phyloP scores from a whole-genome alignment of 2,113 vertebrate genomes.

The Rhineura floridana region DNA sequence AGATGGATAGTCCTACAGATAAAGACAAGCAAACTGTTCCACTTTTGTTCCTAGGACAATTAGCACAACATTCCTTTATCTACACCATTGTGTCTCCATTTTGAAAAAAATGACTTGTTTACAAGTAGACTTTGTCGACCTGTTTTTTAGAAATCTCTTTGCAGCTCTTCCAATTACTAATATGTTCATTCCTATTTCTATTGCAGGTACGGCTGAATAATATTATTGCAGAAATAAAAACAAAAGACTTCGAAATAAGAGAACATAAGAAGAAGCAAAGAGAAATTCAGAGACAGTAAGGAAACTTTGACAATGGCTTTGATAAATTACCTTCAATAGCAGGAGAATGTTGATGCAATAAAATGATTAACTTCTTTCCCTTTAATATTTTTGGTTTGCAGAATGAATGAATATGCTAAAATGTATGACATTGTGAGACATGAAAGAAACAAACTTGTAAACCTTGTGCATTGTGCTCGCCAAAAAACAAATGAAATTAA shows the following conservation, averaged over 20 bases:
- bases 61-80: background rate
- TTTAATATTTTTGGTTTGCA: constrained; percentile 64
- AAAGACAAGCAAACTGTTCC: no score
- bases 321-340: constrained; percentile 7
- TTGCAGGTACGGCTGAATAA: constrained; percentile 83
- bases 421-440: constrained; percentile 77
- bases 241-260: constrained; percentile 82
- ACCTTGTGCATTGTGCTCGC: constrained; percentile 79
- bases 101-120: background rate
- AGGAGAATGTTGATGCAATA: background rate
- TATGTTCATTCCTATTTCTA: constrained; percentile 44
- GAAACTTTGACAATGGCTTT: constrained; percentile 5
- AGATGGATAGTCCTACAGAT: no score
- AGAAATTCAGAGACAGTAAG: constrained; percentile 85
- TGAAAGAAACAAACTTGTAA: constrained; percentile 87
- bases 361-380: constrained; percentile 35
- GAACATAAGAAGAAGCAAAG: constrained; percentile 80
- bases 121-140: background rate
- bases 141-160: background rate
- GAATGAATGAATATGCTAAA: constrained; percentile 78
- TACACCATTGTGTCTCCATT: background rate
- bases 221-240: constrained; percentile 80
- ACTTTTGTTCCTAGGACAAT: background rate
- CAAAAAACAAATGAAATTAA: constrained; percentile 80
- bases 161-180: background rate